These are phyloP conservation scores for Artibeus lituratus DNA, from an alignment of 2,797 vertebrate species.

Conservation along the genomic window DNA sequence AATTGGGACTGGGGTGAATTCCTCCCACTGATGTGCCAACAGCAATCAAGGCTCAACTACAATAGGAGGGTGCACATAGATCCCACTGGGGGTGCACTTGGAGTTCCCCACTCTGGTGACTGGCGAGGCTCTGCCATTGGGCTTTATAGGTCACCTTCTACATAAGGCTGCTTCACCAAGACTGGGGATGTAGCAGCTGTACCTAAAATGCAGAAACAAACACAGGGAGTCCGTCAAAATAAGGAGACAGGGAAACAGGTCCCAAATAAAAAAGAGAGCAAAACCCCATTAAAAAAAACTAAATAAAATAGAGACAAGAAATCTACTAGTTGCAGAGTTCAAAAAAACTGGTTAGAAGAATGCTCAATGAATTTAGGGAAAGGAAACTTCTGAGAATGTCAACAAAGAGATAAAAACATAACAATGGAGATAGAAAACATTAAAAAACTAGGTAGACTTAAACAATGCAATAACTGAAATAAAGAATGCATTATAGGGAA, in stretches of 20 bases:
- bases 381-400: neutral
- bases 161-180: neutral
- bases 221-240: neutral
- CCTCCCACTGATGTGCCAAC: neutral
- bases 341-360: neutral
- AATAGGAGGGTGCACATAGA: neutral
- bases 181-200: neutral
- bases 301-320: neutral
- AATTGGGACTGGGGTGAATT: neutral
- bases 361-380: neutral
- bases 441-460: neutral
- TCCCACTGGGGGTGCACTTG: neutral
- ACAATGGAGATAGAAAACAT: neutral
- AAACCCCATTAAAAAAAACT: neutral
- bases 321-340: neutral
- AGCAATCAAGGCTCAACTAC: neutral
- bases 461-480: neutral
- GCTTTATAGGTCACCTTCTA: neutral
- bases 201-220: neutral
- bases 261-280: neutral
- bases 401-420: neutral
- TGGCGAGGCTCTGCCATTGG: neutral
- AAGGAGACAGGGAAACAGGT: neutral
- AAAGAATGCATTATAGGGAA: neutral
- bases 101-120: neutral